Evolutionary conservation across 1,140 invertebrate species (phyloP), one percentile per base, ranked within the genome.

Genomic region (Orchesella cincta): DNA sequence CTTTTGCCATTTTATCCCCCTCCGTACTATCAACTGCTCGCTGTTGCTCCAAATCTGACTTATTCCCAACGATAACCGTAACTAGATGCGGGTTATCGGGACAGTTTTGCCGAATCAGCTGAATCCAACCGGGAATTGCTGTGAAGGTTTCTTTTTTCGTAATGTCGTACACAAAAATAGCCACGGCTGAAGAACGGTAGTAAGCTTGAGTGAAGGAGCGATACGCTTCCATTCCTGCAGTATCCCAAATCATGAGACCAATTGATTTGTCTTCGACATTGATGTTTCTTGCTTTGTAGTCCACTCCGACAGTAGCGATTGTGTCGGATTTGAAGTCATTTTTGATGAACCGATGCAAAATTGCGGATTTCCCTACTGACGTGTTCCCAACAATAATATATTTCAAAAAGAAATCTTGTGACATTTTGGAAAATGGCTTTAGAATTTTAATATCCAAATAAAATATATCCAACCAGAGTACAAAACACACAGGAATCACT

Each of bases 371-470:
- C n/a, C 71, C 71, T 16, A 73, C 71, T 14, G 34, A 36, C 36
- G 71, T 46, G 29, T 73, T 51, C 28, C 71, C 71, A 26, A 51
- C 71, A 23, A 73, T 34, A 26, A 73, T 73, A 29, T 46, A 73
- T 46, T 73, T 73, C 2, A 73, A 73, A 51, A 73, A 51, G 39
- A 73, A 73, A 46, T 73, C 71, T 16, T 73, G 71, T 8, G 71
- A 36, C 71, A 73, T 73, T n/a, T 73, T 73, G n/a, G n/a, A n/a
- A n/a, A n/a, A n/a, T n/a, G n/a, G n/a, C n/a, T n/a, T n/a, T n/a
- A n/a, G n/a, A n/a, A n/a, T n/a, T n/a, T n/a, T n/a, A n/a, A n/a
- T n/a, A n/a, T n/a, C n/a, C n/a, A n/a, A n/a, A n/a, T n/a, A n/a
- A n/a, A n/a, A n/a, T n/a, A n/a, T n/a, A n/a, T n/a, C n/a, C n/a